These are phyloP conservation scores for Carassius carassius DNA, from an alignment of 2,113 vertebrate genomes.

Conservation along the genomic window DNA sequence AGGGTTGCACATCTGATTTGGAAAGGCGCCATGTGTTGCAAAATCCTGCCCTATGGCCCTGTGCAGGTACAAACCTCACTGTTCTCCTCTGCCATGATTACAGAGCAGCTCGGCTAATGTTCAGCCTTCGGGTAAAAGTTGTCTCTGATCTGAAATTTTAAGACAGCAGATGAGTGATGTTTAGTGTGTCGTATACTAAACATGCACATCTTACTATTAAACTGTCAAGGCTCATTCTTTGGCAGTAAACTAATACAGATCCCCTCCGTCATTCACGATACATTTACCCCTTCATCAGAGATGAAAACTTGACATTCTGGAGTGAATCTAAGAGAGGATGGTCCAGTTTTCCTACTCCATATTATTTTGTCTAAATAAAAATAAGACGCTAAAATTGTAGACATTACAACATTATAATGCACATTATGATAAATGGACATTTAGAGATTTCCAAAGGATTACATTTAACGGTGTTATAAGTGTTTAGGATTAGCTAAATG, in stretches of 20 bases:
- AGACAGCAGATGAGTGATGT: constrained; percentile 26
- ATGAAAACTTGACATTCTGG: background rate
- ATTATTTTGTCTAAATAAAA: too few species aligned
- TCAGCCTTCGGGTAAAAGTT: background rate
- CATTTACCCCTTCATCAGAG: background rate
- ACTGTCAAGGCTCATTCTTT: constrained; percentile 21
- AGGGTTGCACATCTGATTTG: constrained; percentile 31
- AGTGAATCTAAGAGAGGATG: background rate
- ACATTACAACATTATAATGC: background rate
- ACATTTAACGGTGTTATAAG: background rate
- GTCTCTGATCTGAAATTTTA: constrained; percentile 22
- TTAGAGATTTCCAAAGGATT: background rate
- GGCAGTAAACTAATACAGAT: background rate
- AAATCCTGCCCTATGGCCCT: constrained; percentile 37
- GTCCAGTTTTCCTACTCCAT: background rate
- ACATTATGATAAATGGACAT: background rate
- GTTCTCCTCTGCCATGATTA: constrained; percentile 38
- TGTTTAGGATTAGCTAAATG: background rate
- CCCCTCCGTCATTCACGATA: background rate
- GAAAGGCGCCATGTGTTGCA: constrained; percentile 41
- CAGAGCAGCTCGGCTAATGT: constrained; percentile 11
- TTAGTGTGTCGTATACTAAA: background rate
- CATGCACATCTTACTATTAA: constrained; percentile 15
- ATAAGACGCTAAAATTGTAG: too few species aligned
- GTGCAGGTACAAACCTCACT: constrained; percentile 25